phyloP scores from a whole-genome alignment of 64 coral and sea anemone genomes.

The Stichodactyla helianthus region DNA sequence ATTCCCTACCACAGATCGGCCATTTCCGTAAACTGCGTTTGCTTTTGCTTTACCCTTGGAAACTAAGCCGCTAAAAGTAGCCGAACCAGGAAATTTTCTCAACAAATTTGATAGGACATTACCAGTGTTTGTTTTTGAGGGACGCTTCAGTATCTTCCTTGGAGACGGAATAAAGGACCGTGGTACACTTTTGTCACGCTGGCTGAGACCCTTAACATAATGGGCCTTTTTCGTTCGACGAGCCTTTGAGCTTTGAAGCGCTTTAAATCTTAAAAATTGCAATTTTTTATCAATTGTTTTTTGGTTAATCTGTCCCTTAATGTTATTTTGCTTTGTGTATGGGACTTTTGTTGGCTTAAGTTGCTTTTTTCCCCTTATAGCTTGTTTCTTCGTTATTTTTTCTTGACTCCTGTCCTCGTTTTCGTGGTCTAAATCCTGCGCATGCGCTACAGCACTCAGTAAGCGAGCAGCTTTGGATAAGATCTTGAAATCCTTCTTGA shows the following conservation, averaged over 20 bases:
- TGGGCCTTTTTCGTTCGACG: not conserved
- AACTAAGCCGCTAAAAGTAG: not conserved
- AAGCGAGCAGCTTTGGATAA: constrained; percentile 12
- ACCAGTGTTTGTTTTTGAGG: not conserved
- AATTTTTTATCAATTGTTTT: not conserved
- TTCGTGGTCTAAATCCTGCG: not conserved
- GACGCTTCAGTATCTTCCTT: not conserved
- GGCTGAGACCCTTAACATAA: not conserved
- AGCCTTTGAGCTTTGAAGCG: not conserved
- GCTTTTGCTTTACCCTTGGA: not conserved
- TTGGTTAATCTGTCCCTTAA: constrained; percentile 4
- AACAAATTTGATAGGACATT: not conserved
- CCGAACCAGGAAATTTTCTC: not conserved
- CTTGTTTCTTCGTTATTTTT: not conserved
- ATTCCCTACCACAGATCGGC: not conserved
- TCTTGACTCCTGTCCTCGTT: not conserved
- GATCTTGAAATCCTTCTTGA: constrained; percentile 5
- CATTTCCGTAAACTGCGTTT: not conserved
- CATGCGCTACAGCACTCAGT: not conserved
- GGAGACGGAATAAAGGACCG: not conserved
- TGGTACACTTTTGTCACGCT: not conserved
- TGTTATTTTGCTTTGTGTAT: constrained; percentile 5
- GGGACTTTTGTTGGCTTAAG: not conserved
- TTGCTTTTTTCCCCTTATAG: not conserved
- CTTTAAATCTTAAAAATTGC: not conserved